Percentiles rank a stretch among this genome's conserved stretches.
These are phyloP conservation scores for Philereme transversata DNA, from an alignment of 2,888 invertebrate genomes.

Conservation along the genomic window DNA sequence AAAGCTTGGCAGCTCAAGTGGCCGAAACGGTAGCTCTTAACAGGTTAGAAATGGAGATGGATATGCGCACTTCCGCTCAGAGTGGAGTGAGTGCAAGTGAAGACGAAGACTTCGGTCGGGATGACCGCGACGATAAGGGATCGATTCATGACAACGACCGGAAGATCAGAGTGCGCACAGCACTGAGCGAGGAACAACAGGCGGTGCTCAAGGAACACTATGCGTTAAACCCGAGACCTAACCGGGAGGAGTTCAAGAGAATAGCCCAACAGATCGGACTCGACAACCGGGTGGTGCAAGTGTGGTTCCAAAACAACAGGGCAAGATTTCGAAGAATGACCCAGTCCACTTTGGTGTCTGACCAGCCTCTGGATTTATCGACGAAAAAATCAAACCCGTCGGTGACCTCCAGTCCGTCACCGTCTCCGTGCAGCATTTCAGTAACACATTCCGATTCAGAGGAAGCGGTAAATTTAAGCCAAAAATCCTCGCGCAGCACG, in stretches of 20 bases:
- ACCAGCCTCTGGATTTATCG: conserved; percentile 96
- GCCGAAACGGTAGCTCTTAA: conserved; percentile 86
- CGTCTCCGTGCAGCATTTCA: conserved; percentile 86
- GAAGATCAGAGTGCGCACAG: conserved; percentile 95
- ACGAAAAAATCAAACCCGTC: conserved; percentile 88
- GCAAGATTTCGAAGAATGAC: conserved; percentile 92
- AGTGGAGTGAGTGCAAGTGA: conserved; percentile 84
- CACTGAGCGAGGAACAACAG: conserved; percentile 97
- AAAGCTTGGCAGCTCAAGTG: conserved; percentile 90
- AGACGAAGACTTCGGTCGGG: conserved; percentile 84
- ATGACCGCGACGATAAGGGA: conserved; percentile 80
- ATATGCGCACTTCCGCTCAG: conserved; percentile 77
- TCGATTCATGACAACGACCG: conserved; percentile 86
- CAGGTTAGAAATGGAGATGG: conserved; percentile 78
- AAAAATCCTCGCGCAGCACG: conserved; percentile 86
- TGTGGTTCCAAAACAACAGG: conserved; percentile 98
- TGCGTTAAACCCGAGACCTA: conserved; percentile 94
- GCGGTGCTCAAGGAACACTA: conserved; percentile 95
- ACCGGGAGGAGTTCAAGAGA: conserved; percentile 95
- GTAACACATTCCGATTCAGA: conserved; percentile 86
- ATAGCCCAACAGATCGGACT: conserved; percentile 92
- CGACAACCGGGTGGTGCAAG: conserved; percentile 93
- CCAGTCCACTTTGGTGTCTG: conserved; percentile 70
- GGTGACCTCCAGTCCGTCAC: conserved; percentile 83
- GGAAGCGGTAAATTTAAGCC: conserved; percentile 91